Evolutionary conservation across 2,888 invertebrate species (phyloP).

Genomic region (Athalia rosae): DNA sequence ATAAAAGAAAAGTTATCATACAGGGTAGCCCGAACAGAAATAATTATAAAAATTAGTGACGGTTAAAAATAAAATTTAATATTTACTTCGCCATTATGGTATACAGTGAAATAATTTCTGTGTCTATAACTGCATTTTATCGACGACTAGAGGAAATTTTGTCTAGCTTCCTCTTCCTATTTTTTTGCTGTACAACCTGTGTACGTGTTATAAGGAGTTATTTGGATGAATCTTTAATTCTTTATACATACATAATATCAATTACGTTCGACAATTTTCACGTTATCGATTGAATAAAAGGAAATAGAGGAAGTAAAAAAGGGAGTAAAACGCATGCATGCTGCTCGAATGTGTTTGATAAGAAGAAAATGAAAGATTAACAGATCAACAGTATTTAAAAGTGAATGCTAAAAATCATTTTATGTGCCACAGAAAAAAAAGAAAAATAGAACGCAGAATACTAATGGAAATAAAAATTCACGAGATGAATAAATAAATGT

Average conservation of each 20-base stretch:
- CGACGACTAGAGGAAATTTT: too few species aligned
- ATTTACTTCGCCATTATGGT: slow-evolving; percentile 5
- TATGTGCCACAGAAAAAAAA: slow-evolving; percentile 37
- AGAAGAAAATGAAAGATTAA: neutral
- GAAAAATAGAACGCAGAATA: slow-evolving; percentile 1
- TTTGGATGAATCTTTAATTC: too few species aligned
- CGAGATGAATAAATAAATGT: slow-evolving; percentile 35
- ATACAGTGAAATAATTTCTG: neutral
- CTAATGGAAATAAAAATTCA: slow-evolving; percentile 33
- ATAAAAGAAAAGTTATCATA: too few species aligned
- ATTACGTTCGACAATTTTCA: too few species aligned
- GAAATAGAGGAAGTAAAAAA: too few species aligned
- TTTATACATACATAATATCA: too few species aligned
- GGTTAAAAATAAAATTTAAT: neutral
- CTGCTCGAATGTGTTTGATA: neutral
- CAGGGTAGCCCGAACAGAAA: neutral
- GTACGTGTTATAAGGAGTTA: too few species aligned
- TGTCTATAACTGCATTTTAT: neutral
- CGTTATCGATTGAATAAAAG: too few species aligned
- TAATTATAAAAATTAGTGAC: neutral
- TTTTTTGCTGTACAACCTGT: too few species aligned
- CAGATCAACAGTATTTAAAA: neutral
- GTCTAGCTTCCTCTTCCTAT: too few species aligned
- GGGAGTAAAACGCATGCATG: neutral
- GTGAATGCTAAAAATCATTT: slow-evolving; percentile 14